Evolutionary conservation across 2,888 invertebrate species (phyloP).

Genomic region (Harpalus rufipes): DNA sequence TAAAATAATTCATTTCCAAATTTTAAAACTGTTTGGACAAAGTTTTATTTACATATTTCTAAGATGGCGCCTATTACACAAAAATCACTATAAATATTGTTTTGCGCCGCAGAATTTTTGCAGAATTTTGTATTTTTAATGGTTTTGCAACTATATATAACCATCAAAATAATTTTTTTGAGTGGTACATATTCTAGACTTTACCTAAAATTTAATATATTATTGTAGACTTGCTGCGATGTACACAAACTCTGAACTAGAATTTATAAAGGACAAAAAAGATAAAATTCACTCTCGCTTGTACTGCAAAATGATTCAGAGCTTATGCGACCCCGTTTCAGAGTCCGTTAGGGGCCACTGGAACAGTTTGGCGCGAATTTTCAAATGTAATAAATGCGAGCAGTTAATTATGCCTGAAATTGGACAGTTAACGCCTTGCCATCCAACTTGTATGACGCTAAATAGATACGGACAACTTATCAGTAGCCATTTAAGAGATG

Average conservation of each 20-base stretch:
- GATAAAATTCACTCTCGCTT: constrained; percentile 92
- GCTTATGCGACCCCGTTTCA: constrained; percentile 86
- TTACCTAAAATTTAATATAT: no score
- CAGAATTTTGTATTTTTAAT: no score
- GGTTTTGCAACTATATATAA: no score
- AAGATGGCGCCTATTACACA: no score
- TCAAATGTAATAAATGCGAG: constrained; percentile 87
- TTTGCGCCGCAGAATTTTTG: no score
- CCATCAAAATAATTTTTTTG: no score
- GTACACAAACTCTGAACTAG: constrained; percentile 93
- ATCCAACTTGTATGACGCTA: constrained; percentile 85
- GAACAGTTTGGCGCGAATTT: constrained; percentile 88
- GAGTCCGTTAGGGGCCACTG: constrained; percentile 90
- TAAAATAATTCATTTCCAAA: no score
- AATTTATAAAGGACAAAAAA: constrained; percentile 90
- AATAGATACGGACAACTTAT: constrained; percentile 83
- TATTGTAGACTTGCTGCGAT: constrained; percentile 92
- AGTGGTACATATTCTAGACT: no score
- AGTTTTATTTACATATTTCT: no score
- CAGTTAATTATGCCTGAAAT: constrained; percentile 86
- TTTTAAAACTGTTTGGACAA: no score
- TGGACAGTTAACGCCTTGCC: constrained; percentile 86
- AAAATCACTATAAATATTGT: no score
- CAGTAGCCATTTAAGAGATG: constrained; percentile 86
- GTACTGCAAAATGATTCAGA: constrained; percentile 90